A percentile compares a stretch with the other conserved stretches of the same genome.
Conservation (phyloP, 2,113 vertebrate genomes). For the Megalops atlanticus region DNA sequence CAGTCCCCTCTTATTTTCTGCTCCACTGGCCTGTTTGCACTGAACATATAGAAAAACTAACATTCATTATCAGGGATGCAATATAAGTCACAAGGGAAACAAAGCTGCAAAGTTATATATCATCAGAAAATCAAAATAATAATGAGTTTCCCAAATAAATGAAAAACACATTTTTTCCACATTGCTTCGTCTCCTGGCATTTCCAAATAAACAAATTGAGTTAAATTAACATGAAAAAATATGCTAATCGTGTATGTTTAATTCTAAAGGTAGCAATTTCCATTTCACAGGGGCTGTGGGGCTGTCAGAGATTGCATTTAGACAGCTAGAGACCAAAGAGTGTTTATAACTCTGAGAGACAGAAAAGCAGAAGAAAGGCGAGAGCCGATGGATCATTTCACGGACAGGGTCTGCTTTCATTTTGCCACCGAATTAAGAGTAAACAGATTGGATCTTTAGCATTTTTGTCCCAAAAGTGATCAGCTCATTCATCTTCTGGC, state of each 20-base stretch:
- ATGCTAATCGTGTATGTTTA: conserved; percentile 29
- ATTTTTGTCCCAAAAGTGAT: conserved; percentile 21
- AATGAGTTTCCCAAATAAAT: conserved; percentile 16
- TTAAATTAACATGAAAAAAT: conserved; percentile 27
- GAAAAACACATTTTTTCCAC: conserved; percentile 15
- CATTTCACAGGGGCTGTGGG: background rate
- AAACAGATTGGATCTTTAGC: conserved; percentile 27
- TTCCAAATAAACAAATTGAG: conserved; percentile 31
- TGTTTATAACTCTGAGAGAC: conserved; percentile 14
- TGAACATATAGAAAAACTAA: background rate
- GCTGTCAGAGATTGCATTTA: conserved; percentile 17
- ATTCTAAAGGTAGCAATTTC: conserved; percentile 8
- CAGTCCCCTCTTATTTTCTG: background rate
- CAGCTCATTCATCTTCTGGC: background rate
- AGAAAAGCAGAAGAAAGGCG: background rate
- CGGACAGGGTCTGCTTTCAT: conserved; percentile 10
- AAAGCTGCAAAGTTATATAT: conserved; percentile 11
- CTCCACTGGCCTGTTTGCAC: background rate
- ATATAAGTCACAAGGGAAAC: conserved; percentile 6
- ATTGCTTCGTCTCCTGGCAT: conserved; percentile 10
- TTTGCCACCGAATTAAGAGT: conserved; percentile 23
- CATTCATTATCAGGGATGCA: conserved; percentile 18
- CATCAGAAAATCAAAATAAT: conserved; percentile 13
- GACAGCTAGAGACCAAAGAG: conserved; percentile 30
- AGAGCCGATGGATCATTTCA: conserved; percentile 17